phyloP scores from a whole-genome alignment of 2,797 vertebrate species.

The Gambelia wislizenii region DNA sequence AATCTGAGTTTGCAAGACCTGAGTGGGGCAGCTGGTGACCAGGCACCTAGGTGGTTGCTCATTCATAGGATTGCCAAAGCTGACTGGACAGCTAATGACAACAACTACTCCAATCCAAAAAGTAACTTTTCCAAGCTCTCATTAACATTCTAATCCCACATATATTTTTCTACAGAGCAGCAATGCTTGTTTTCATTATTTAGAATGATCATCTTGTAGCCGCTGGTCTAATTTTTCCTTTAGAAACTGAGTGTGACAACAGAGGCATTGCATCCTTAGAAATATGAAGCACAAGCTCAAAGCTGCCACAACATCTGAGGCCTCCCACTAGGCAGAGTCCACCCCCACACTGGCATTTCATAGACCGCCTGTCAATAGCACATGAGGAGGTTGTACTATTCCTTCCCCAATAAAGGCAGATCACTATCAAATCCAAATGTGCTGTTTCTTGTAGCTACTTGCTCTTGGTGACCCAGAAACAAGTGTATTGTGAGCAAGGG shows the following conservation, averaged over 20 bases:
- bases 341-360: background rate
- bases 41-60: too few relatives aligned
- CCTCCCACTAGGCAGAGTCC: background rate
- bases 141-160: too few relatives aligned
- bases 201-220: too few relatives aligned
- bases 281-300: background rate
- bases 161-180: background rate
- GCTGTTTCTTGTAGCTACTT: background rate
- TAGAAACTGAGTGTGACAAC: background rate
- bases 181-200: background rate
- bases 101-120: too few relatives aligned
- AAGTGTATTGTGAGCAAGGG: background rate
- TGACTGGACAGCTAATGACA: too few relatives aligned
- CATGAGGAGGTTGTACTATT: background rate
- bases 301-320: background rate
- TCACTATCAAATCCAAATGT: slow-evolving; percentile 3
- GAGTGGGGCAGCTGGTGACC: too few relatives aligned
- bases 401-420: background rate
- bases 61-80: too few relatives aligned
- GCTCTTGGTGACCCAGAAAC: accelerated
- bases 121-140: too few relatives aligned
- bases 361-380: accelerated
- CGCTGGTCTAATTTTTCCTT: background rate
- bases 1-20: too few relatives aligned
- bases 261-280: background rate